Conservation (phyloP, 2,113 vertebrate species). For the Ictidomys tridecemlineatus region DNA sequence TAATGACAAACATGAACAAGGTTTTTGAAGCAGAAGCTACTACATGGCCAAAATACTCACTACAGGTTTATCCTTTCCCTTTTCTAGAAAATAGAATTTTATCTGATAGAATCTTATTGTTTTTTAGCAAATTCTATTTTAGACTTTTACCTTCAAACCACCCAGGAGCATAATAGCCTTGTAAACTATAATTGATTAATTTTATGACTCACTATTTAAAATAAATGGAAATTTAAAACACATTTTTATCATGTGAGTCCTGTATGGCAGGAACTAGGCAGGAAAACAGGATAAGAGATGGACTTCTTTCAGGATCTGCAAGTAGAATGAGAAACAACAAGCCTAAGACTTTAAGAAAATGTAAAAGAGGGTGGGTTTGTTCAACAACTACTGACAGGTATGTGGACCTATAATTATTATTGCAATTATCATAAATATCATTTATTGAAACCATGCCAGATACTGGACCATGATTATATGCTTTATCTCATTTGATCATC, state of each 20-base stretch:
- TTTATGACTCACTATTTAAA: constrained; percentile 69
- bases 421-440: background rate
- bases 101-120: constrained; percentile 51
- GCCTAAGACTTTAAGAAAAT: background rate
- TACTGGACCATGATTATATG: background rate
- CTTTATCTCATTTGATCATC: background rate
- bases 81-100: constrained; percentile 44
- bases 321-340: constrained; percentile 6
- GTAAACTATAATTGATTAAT: constrained; percentile 65
- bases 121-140: constrained; percentile 50
- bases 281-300: constrained; percentile 9
- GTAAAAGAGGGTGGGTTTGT: background rate
- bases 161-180: constrained; percentile 27
- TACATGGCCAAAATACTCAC: background rate
- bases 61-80: background rate
- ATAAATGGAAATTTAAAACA: constrained; percentile 61
- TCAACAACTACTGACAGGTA: background rate
- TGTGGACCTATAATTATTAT: background rate
- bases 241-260: constrained; percentile 8
- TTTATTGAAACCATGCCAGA: background rate
- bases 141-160: constrained; percentile 55
- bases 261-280: background rate
- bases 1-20: background rate
- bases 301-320: background rate
- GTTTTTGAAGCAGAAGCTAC: background rate